Base-by-base conservation (phyloP, 1,140 invertebrate genomes). In the Amphibalanus amphitrite region DNA sequence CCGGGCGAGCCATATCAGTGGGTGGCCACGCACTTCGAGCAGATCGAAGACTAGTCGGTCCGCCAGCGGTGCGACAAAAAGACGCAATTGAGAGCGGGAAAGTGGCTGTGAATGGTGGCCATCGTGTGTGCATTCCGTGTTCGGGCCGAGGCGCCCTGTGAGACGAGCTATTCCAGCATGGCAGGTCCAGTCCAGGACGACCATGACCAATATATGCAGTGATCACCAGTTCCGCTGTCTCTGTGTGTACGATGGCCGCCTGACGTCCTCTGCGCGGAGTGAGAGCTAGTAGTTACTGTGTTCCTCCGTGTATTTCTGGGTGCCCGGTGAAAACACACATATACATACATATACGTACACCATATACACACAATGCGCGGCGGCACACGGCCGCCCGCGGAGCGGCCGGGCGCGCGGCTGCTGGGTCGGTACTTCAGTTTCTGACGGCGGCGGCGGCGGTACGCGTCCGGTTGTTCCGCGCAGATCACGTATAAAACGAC, bases 11-110 rank as follows among this genome's bases (percentile, higher is more conserved):
- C 26, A n/a, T 67, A 28, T 26, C 65, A 67, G 65, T 67, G 65
- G 65, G 28, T 26, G n/a, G 65, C 65, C 65, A 67, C 65, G 77
- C 76, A 81, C 84, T 94, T 92, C 92, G 92, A 96, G 77, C 95
- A 59, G 17, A 20, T 59, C 13, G 47, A 59, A 23, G 47, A 59
- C 47, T 59, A 20, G 23, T 20, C 1, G 47, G 47, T 59, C 13
- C 6, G 17, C 10, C 47, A 59, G 10, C 6, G 38, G 23, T 13
- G 17, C 47, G 47, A 23, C 10, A 17, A 38, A 38, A 38, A 15
- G 4, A 15, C 4, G 4, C 4, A 38, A 38, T 15, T 38, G 33
- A 38, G 33, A 38, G 15, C 33, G 4, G 33, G 15, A 15, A 38
- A 38, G 33, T 15, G 33, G 33, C 33, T 38, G 33, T 38, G 33